Evolutionary conservation across 2,888 invertebrate species (phyloP), one percentile per base, ranked within the genome.

Genomic region (Cordilura impudica): DNA sequence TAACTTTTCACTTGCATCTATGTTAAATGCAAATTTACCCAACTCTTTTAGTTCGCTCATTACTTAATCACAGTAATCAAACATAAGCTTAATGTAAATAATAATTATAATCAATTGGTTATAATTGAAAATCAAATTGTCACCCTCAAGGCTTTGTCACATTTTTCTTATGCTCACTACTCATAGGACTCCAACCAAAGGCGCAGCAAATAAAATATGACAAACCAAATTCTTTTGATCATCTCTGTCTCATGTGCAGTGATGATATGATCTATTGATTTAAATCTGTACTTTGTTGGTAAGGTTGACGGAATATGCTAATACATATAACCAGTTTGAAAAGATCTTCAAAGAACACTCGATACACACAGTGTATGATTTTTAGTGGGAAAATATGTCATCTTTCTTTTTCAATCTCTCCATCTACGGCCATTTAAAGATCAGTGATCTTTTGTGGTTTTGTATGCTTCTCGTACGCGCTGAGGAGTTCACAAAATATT

Each of bases 351-450:
- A 10, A 47, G 35, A 35, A 39, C 26, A 23, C 21, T 45, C 12
- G 63, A 29, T 63, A 63, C 23, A 12, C 16, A 12, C 26, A 43
- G 23, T 51, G 56, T 60, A n/a, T 23, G 7, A 58, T 16, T 35
- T 67, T 70, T 49, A 79, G 71, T 79, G 79, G 60, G 67, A 79
- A 79, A 67, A 75, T 79, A 79, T 79, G 79, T 79, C 79, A 79
- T 75, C 54, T 75, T 16, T n/a, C 10, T 43, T 19, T 63, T 79
- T 31, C 10, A 65, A 39, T 18, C 18, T 51, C 43, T n/a, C 23
- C 2, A 51, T 51, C 23, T 23, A 14, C 51, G 4, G 35, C 14
- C 14, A 51, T 51, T 35, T 45, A 67, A 63, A 79, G 75, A 79
- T 75, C 79, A 75, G 61, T 79, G 75, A 79, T 79, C 79, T 79